phyloP scores from a whole-genome alignment of 2,888 invertebrate genomes.

The Steinernema carpocapsae region DNA sequence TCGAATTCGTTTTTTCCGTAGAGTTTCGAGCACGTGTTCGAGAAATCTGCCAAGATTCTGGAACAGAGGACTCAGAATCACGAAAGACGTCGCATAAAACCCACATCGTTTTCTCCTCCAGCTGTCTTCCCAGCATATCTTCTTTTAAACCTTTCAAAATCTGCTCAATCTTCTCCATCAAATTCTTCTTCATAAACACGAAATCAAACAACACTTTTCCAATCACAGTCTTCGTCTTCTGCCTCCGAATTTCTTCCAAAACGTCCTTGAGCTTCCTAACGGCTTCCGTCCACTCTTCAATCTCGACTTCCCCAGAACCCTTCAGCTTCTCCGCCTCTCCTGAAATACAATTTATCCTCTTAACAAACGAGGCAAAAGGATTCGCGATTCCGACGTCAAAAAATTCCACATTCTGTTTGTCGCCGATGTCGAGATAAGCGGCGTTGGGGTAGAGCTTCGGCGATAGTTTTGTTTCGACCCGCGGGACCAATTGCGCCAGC shows the following conservation, averaged over 20 bases:
- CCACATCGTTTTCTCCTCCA: constrained; percentile 1
- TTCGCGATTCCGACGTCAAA: constrained; percentile 15
- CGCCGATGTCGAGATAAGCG: constrained; percentile 38
- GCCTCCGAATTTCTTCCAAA: neutral
- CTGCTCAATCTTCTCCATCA: neutral
- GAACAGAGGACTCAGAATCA: neutral
- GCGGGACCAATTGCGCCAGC: constrained; percentile 39
- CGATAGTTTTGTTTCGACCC: constrained; percentile 43
- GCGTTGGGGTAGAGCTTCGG: constrained; percentile 44
- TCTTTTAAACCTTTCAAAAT: neutral
- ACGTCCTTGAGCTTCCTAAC: neutral
- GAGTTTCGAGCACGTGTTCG: constrained; percentile 41
- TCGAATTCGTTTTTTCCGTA: constrained; percentile 47
- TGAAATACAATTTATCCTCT: neutral
- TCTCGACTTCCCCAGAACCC: no score
- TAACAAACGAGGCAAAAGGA: constrained; percentile 23
- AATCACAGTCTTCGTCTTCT: neutral
- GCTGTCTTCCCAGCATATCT: neutral
- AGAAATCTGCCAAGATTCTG: constrained; percentile 45
- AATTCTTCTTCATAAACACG: neutral
- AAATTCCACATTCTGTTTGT: constrained; percentile 37
- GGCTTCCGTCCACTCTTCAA: neutral
- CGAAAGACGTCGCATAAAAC: neutral
- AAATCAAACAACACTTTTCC: constrained; percentile 18
- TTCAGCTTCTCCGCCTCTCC: no score